A percentile compares a stretch with the other conserved stretches of the same genome.
These are phyloP conservation scores for Psephotus haematonotus DNA, from an alignment of 2,113 vertebrate genomes.

Conservation along the genomic window DNA sequence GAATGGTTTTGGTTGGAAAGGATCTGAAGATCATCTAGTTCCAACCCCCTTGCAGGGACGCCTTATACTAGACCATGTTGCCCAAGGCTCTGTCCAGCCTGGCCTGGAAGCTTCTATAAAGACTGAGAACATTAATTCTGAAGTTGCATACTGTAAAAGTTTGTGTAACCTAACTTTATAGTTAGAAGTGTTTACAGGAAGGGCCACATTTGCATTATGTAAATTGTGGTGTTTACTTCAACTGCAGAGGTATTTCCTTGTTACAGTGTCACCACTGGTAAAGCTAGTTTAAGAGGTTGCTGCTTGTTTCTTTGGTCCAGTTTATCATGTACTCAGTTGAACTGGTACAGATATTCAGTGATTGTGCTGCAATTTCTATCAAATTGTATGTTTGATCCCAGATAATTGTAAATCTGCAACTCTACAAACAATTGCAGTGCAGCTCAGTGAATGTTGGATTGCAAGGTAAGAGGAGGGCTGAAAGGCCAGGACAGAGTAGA, in stretches of 20 bases:
- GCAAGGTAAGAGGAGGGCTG: not conserved
- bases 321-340: not conserved
- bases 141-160: not conserved
- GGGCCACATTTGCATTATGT: constrained; percentile 30
- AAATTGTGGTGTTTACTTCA: constrained; percentile 28
- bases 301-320: not conserved
- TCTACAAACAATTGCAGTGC: not conserved
- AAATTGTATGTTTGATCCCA: not conserved
- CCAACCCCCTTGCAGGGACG: not conserved
- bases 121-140: not conserved
- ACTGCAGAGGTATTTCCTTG: not conserved
- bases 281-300: not conserved
- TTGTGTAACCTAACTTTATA: constrained; percentile 14
- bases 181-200: constrained; percentile 45
- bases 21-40: not conserved
- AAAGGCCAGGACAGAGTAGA: not conserved
- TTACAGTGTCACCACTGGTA: not conserved
- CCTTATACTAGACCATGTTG: not conserved
- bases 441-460: not conserved
- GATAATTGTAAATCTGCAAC: not conserved
- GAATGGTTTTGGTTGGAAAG: not conserved
- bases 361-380: not conserved
- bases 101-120: not conserved
- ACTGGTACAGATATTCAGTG: not conserved
- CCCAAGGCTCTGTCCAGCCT: not conserved